These are phyloP conservation scores for Xanthostigma xanthostigma DNA, from an alignment of 2,888 invertebrate species.

Conservation along the genomic window DNA sequence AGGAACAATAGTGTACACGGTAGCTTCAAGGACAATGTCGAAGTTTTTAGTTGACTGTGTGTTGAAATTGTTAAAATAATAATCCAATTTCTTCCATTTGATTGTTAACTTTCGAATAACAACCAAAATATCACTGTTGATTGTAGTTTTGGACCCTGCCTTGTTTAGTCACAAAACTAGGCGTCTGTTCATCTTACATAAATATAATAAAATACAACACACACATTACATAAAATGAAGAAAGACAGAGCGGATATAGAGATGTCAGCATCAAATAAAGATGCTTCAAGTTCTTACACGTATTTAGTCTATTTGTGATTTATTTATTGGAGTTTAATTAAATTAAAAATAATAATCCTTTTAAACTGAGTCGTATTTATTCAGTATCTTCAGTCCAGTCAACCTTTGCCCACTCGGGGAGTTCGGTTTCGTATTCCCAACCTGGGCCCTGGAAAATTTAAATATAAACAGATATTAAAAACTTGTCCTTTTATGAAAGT, in stretches of 20 bases:
- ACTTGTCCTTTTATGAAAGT: background rate
- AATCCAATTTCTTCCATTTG: too few species aligned
- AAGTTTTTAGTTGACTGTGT: too few species aligned
- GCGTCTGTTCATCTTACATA: background rate
- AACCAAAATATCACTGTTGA: constrained; percentile 14
- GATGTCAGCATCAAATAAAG: constrained; percentile 15
- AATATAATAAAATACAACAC: background rate
- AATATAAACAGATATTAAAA: constrained; percentile 9
- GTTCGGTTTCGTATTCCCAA: constrained; percentile 84
- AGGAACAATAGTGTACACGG: too few species aligned
- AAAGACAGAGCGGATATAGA: constrained; percentile 26
- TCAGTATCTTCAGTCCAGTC: constrained; percentile 56
- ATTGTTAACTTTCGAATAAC: constrained; percentile 4
- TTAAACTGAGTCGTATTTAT: background rate
- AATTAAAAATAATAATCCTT: background rate
- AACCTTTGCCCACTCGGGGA: constrained; percentile 83
- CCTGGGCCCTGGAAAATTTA: constrained; percentile 60
- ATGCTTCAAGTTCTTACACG: too few species aligned
- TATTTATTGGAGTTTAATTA: background rate
- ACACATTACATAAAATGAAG: background rate
- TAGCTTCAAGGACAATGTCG: too few species aligned
- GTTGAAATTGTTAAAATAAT: too few species aligned
- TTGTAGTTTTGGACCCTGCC: constrained; percentile 27
- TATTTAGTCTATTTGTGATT: too few species aligned
- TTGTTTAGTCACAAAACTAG: constrained; percentile 10